Evolutionary conservation across 1,140 invertebrate species (phyloP).

Genomic region (Listronotus oregonensis): DNA sequence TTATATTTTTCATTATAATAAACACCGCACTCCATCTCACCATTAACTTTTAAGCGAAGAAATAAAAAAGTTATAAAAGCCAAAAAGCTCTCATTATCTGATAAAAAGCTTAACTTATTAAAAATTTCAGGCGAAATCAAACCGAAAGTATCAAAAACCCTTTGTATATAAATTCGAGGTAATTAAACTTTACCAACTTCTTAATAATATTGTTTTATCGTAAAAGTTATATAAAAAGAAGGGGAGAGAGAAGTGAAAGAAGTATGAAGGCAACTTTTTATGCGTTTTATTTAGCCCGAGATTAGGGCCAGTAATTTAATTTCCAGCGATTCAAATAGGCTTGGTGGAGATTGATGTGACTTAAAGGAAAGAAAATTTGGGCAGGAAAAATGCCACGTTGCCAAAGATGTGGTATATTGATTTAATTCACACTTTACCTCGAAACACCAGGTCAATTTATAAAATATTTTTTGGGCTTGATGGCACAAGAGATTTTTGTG

Average conservation of each 20-base stretch:
- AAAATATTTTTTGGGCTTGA: too few relatives aligned
- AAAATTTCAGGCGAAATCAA: constrained; percentile 28
- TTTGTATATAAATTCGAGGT: constrained; percentile 29
- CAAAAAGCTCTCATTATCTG: constrained; percentile 29
- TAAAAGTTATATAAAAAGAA: constrained; percentile 12
- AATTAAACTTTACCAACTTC: constrained; percentile 26
- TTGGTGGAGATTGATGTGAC: constrained; percentile 18
- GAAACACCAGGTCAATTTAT: too few relatives aligned
- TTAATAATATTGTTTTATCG: constrained; percentile 32
- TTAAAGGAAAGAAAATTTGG: constrained; percentile 12
- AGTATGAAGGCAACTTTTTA: constrained; percentile 19
- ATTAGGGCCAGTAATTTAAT: constrained; percentile 25
- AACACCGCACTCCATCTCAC: neutral
- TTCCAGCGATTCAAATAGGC: constrained; percentile 22
- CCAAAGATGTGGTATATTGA: neutral
- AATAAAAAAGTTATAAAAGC: constrained; percentile 26
- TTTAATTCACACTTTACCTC: neutral
- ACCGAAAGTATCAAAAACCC: constrained; percentile 28
- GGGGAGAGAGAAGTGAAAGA: constrained; percentile 10
- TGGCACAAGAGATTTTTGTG: too few relatives aligned
- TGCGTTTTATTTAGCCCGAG: constrained; percentile 19
- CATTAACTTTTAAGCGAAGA: constrained; percentile 13
- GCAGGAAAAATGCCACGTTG: neutral
- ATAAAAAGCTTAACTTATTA: constrained; percentile 28
- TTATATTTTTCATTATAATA: neutral